Conservation (phyloP, 2,113 vertebrate species). For the Alectura lathami region DNA sequence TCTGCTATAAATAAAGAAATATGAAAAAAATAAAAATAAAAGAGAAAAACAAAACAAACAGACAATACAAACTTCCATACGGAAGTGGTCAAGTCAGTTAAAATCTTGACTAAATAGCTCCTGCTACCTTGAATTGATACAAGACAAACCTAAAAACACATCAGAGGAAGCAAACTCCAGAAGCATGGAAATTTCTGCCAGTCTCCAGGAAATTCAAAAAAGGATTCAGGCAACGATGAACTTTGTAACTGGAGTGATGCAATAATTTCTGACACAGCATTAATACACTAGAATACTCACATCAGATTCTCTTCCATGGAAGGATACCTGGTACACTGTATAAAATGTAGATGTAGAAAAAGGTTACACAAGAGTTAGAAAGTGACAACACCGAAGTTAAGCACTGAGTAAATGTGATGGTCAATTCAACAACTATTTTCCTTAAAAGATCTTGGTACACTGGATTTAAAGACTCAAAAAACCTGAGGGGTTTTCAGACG, state of each 20-base stretch:
- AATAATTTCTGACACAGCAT: not conserved
- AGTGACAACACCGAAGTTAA: not conserved
- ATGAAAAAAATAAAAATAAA: not conserved
- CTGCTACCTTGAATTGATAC: not conserved
- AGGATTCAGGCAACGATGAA: not conserved
- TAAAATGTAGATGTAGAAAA: not conserved
- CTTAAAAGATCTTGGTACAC: not conserved
- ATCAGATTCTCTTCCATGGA: not conserved
- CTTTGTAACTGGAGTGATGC: not conserved
- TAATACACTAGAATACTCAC: not conserved
- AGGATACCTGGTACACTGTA: accelerated
- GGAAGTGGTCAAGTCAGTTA: not conserved
- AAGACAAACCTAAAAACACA: not conserved
- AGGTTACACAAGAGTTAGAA: not conserved
- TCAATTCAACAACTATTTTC: not conserved
- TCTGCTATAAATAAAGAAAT: not conserved
- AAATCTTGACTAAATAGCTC: not conserved
- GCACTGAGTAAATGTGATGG: not conserved
- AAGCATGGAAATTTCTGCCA: not conserved
- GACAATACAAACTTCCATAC: accelerated
- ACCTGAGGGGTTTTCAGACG: not conserved
- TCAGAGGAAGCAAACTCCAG: not conserved
- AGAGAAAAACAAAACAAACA: accelerated
- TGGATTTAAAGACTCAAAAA: not conserved
- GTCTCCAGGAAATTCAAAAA: not conserved